Conservation (phyloP, 2,888 invertebrate genomes). For the Meta bourneti region DNA sequence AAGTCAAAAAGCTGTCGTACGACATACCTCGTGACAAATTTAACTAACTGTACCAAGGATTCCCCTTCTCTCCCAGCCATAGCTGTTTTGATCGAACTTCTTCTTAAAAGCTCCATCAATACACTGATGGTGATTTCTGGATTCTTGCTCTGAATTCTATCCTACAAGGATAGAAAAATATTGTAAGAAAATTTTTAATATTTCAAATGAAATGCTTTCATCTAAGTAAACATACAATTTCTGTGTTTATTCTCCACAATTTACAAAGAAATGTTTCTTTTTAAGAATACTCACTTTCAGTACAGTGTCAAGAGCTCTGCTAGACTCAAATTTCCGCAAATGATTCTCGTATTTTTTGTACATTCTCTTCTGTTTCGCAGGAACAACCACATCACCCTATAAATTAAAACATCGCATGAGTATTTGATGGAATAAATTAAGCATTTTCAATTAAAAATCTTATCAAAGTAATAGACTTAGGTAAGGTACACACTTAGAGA, state of each 20-base stretch:
- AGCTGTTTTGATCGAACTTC: conserved; percentile 89
- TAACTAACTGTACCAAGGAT: conserved; percentile 85
- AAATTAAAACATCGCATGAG: conserved; percentile 32
- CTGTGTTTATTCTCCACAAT: not conserved
- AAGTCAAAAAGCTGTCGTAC: not conserved
- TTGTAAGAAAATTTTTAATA: not conserved
- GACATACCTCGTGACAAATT: conserved; percentile 85
- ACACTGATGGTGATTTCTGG: conserved; percentile 91
- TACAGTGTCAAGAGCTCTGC: conserved; percentile 88
- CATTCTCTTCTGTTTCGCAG: conserved; percentile 79
- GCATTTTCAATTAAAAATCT: no score
- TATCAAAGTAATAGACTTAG: no score
- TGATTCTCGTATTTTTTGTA: conserved; percentile 85
- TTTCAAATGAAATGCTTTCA: not conserved
- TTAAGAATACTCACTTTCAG: conserved; percentile 81
- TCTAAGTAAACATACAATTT: not conserved
- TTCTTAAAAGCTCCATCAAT: conserved; percentile 91
- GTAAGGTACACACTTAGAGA: no score
- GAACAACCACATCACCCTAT: conserved; percentile 80
- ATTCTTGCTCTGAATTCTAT: conserved; percentile 24
- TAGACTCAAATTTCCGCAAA: conserved; percentile 90
- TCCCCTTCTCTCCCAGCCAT: conserved; percentile 87
- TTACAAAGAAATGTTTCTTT: not conserved
- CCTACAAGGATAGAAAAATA: not conserved
- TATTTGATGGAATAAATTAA: not conserved